Evolutionary conservation across 2,113 vertebrate genomes (phyloP).

Genomic region (Coreoperca whiteheadi): DNA sequence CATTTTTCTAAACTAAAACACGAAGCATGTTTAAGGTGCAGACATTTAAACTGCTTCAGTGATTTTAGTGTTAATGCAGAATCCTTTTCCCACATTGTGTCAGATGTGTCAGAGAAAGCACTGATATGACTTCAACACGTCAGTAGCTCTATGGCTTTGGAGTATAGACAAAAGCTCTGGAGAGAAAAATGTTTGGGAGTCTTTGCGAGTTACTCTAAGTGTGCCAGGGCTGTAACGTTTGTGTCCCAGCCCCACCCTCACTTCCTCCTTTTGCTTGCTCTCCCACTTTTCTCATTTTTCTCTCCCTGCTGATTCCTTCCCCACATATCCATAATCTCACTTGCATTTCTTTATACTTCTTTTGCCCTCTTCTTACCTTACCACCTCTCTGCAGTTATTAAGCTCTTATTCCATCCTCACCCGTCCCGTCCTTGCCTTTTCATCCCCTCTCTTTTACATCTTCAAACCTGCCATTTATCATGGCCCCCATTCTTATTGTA

Average conservation of each 20-base stretch:
- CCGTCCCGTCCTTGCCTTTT: neutral
- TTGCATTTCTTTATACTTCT: neutral
- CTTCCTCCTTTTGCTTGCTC: neutral
- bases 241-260: neutral
- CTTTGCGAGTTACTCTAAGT: neutral
- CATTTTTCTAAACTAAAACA: no score
- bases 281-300: neutral
- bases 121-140: neutral
- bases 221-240: neutral
- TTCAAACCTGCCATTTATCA: neutral
- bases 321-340: neutral
- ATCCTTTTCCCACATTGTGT: neutral
- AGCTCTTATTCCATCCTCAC: neutral
- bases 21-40: neutral
- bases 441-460: neutral
- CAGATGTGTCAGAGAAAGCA: neutral
- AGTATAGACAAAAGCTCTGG: neutral
- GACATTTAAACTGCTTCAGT: neutral
- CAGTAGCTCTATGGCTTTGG: neutral
- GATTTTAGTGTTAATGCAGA: neutral
- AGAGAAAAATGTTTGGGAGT: neutral
- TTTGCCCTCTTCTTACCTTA: neutral
- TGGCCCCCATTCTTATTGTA: neutral
- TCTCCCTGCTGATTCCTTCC: neutral
- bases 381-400: neutral